Conservation (phyloP, 2,113 vertebrate genomes). For the Pseudonaja textilis region DNA sequence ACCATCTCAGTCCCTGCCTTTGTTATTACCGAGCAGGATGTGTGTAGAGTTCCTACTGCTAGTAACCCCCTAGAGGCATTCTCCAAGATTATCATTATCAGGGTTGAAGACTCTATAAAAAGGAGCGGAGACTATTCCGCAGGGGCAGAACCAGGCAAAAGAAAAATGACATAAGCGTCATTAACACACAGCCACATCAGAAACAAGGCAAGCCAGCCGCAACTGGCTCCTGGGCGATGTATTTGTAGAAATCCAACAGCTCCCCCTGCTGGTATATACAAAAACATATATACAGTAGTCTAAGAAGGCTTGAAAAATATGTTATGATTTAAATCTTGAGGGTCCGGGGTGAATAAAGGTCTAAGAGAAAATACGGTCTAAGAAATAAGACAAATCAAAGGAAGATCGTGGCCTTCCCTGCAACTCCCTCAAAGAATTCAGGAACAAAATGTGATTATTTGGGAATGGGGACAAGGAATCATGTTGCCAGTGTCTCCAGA, state of each 20-base stretch:
- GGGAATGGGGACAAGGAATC: no score
- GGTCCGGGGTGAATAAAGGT: neutral
- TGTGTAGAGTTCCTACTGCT: constrained; percentile 47
- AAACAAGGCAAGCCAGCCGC: constrained; percentile 2
- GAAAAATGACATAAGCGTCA: neutral
- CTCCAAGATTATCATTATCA: constrained; percentile 50
- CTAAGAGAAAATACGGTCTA: neutral
- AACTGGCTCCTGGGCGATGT: accelerated
- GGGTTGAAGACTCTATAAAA: constrained; percentile 59
- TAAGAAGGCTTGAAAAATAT: neutral
- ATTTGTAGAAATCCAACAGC: constrained; percentile 27
- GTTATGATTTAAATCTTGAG: neutral
- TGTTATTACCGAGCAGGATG: constrained; percentile 46
- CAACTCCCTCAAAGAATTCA: neutral
- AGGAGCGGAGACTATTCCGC: constrained; percentile 61
- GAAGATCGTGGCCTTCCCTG: neutral
- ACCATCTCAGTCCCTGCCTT: constrained; percentile 39
- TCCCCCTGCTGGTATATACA: constrained; percentile 57
- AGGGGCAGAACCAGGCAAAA: constrained; percentile 29
- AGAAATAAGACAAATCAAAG: neutral
- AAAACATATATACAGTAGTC: accelerated
- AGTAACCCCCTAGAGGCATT: constrained; percentile 40
- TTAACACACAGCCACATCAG: constrained; percentile 16
- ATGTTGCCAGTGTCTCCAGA: neutral
- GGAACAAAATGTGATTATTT: neutral